Conservation (phyloP, 2,113 vertebrate genomes). For the Atherinomorus stipes region DNA sequence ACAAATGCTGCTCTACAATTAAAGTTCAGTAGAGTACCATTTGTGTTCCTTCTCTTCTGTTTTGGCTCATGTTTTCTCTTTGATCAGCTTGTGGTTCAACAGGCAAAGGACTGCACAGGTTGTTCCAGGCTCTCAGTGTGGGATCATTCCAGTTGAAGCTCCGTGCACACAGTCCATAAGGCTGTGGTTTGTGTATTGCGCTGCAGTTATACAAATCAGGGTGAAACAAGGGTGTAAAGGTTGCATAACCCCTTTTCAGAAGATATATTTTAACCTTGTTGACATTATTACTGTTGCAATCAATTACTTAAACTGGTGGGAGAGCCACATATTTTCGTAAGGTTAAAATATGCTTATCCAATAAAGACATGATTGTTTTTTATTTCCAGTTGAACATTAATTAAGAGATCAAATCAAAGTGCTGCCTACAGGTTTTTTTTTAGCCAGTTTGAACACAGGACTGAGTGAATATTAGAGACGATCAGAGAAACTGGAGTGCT, state of each 20-base stretch:
- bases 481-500: background rate
- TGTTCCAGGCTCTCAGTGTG: conserved; percentile 27
- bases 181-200: background rate
- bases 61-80: conserved; percentile 18
- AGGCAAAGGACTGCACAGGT: conserved; percentile 26
- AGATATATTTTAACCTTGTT: too few relatives aligned
- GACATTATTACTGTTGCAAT: too few relatives aligned
- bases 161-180: background rate
- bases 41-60: background rate
- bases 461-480: background rate
- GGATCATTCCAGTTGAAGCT: conserved; percentile 7
- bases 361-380: too few relatives aligned
- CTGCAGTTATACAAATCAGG: too few relatives aligned
- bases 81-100: conserved; percentile 36
- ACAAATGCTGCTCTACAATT: conserved; percentile 11
- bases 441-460: background rate
- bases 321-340: too few relatives aligned
- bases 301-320: too few relatives aligned
- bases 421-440: background rate
- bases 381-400: too few relatives aligned
- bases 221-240: too few relatives aligned
- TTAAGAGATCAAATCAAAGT: too few relatives aligned
- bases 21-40: conserved; percentile 18
- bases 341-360: too few relatives aligned
- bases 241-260: too few relatives aligned